A percentile compares a stretch with the other conserved stretches of the same genome.
Evolutionary conservation across 2,888 invertebrate species (phyloP).

Genomic region (Parelbella ahira): DNA sequence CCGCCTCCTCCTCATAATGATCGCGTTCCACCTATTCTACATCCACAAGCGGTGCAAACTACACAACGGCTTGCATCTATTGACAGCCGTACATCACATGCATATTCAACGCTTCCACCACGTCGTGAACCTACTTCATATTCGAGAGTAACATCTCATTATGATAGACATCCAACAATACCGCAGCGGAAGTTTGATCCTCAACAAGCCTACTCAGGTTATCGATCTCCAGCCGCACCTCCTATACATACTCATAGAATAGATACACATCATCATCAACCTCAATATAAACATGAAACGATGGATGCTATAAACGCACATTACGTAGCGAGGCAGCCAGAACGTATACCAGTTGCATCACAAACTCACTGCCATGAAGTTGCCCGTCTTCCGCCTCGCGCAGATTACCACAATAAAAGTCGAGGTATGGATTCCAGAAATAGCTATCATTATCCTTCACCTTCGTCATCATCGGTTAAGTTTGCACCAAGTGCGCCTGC

Average conservation of each 20-base stretch:
- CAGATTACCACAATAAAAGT: slow-evolving; percentile 52
- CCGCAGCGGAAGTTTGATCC: slow-evolving; percentile 67
- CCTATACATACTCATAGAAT: slow-evolving; percentile 56
- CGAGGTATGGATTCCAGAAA: slow-evolving; percentile 52
- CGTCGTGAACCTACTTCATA: slow-evolving; percentile 62
- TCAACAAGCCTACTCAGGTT: slow-evolving; percentile 69
- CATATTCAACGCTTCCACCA: slow-evolving; percentile 52
- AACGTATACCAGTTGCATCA: slow-evolving; percentile 53
- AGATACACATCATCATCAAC: slow-evolving; percentile 57
- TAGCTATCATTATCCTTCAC: slow-evolving; percentile 55
- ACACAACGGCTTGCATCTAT: slow-evolving; percentile 47
- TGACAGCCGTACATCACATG: slow-evolving; percentile 52
- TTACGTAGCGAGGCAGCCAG: slow-evolving; percentile 53
- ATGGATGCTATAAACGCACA: slow-evolving; percentile 53
- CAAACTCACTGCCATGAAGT: slow-evolving; percentile 52
- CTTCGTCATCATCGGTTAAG: slow-evolving; percentile 61
- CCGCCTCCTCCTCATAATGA: slow-evolving; percentile 70
- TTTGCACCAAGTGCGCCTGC: slow-evolving; percentile 50
- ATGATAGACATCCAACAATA: slow-evolving; percentile 57
- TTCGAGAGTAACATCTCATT: slow-evolving; percentile 50
- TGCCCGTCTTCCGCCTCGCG: slow-evolving; percentile 49
- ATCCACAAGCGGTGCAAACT: slow-evolving; percentile 53
- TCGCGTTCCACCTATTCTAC: slow-evolving; percentile 73
- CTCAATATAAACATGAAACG: slow-evolving; percentile 56
- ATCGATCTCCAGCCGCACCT: slow-evolving; percentile 49